Percentiles rank a stretch among this genome's conserved stretches.
These are phyloP conservation scores for Macrotis lagotis DNA, from an alignment of 2,113 vertebrate species.

Conservation along the genomic window DNA sequence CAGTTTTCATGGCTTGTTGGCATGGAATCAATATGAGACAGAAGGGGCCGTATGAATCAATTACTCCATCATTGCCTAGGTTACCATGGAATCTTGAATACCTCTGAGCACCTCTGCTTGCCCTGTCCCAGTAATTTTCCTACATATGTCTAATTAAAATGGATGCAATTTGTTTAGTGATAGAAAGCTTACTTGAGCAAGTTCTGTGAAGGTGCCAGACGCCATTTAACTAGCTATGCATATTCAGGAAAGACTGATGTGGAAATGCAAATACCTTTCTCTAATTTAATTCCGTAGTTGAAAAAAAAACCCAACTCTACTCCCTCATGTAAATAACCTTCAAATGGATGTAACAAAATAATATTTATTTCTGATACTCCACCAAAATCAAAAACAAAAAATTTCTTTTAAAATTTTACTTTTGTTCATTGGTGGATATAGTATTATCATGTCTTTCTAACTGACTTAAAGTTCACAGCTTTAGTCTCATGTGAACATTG, in stretches of 20 bases:
- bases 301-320: background rate
- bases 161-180: conserved; percentile 77
- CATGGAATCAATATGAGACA: conserved; percentile 80
- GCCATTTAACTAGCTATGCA: conserved; percentile 73
- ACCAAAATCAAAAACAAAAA: conserved; percentile 43
- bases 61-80: conserved; percentile 76
- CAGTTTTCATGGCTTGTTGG: conserved; percentile 81
- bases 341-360: conserved; percentile 52
- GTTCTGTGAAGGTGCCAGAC: conserved; percentile 78
- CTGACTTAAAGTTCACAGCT: background rate
- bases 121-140: conserved; percentile 55
- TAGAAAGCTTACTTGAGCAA: conserved; percentile 76
- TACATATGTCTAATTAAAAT: conserved; percentile 80
- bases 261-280: conserved; percentile 62
- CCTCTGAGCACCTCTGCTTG: conserved; percentile 47
- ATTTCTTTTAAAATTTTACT: conserved; percentile 31
- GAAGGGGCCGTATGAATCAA: conserved; percentile 73
- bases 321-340: conserved; percentile 38
- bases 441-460: background rate
- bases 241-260: conserved; percentile 69
- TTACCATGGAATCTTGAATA: conserved; percentile 85
- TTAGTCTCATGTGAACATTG: background rate
- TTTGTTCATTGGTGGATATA: background rate
- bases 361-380: conserved; percentile 47
- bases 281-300: conserved; percentile 65